Conservation (phyloP, 2,113 vertebrate species). For the Stigmatopora nigra region DNA sequence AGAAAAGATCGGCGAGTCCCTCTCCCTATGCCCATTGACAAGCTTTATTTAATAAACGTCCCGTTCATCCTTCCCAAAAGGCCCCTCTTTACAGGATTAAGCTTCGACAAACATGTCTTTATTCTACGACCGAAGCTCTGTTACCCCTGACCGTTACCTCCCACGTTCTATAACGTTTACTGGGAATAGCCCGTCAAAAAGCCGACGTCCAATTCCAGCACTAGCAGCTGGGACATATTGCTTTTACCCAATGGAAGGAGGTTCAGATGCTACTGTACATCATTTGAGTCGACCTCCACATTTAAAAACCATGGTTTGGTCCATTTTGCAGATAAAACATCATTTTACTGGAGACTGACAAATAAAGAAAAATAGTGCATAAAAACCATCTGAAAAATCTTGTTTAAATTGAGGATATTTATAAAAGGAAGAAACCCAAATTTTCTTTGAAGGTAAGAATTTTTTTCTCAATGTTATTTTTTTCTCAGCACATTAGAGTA, state of each 20-base stretch:
- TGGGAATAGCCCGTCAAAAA: conserved; percentile 34
- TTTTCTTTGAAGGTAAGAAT: conserved; percentile 38
- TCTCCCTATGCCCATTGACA: conserved; percentile 52
- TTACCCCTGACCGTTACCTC: conserved; percentile 16
- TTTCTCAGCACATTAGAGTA: background rate
- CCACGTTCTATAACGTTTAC: conserved; percentile 18
- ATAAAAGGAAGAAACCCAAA: background rate
- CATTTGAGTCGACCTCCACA: conserved; percentile 24
- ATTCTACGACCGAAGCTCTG: conserved; percentile 20
- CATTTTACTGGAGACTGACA: conserved; percentile 11
- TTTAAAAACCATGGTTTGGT: conserved; percentile 56
- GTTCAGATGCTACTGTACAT: conserved; percentile 58
- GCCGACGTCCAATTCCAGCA: conserved; percentile 52
- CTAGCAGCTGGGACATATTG: conserved; percentile 59
- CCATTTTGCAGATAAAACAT: conserved; percentile 16
- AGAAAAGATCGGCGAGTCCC: conserved; percentile 35
- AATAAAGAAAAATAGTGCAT: background rate
- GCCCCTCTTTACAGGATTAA: conserved; percentile 72
- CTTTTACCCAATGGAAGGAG: conserved; percentile 58
- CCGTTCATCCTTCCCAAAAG: conserved; percentile 52
- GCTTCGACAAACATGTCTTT: conserved; percentile 60
- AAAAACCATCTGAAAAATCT: background rate
- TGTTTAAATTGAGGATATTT: background rate
- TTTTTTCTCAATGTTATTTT: background rate
- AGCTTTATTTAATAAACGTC: conserved; percentile 67